phyloP scores from a whole-genome alignment of 2,797 vertebrate species.

The Myotis planiceps region DNA sequence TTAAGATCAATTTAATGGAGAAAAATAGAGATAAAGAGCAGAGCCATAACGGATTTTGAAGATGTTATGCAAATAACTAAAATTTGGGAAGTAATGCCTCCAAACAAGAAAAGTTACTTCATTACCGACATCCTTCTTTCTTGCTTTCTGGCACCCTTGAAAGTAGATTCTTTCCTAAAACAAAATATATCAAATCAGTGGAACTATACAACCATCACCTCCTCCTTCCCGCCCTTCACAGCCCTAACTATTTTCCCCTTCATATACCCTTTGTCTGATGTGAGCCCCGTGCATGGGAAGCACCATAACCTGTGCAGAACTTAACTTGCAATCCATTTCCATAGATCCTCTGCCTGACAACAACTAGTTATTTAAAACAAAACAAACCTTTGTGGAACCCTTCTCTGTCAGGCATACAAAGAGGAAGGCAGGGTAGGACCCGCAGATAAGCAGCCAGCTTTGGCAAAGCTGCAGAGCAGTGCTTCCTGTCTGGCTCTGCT shows the following conservation, averaged over 20 bases:
- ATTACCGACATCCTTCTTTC: constrained; percentile 23
- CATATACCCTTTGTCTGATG: neutral
- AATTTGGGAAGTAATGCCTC: neutral
- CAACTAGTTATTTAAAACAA: neutral
- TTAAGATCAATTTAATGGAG: neutral
- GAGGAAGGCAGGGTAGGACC: fast-evolving
- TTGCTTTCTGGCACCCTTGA: neutral
- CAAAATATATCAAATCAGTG: neutral
- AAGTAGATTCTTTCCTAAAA: constrained; percentile 52
- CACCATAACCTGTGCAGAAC: neutral
- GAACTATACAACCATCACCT: neutral
- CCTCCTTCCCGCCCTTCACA: too few species aligned
- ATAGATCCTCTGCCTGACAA: neutral
- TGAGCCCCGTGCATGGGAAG: fast-evolving
- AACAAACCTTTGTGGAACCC: neutral
- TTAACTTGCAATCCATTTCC: neutral
- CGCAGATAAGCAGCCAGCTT: neutral
- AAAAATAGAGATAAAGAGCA: neutral
- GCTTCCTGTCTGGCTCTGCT: neutral
- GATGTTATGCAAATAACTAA: neutral
- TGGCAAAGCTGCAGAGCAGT: neutral
- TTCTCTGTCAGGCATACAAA: neutral
- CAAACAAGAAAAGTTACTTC: neutral
- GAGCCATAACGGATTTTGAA: neutral
- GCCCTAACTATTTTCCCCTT: neutral